Evolutionary conservation across 1,140 invertebrate species (phyloP).

Genomic region (Euwallacea similis): DNA sequence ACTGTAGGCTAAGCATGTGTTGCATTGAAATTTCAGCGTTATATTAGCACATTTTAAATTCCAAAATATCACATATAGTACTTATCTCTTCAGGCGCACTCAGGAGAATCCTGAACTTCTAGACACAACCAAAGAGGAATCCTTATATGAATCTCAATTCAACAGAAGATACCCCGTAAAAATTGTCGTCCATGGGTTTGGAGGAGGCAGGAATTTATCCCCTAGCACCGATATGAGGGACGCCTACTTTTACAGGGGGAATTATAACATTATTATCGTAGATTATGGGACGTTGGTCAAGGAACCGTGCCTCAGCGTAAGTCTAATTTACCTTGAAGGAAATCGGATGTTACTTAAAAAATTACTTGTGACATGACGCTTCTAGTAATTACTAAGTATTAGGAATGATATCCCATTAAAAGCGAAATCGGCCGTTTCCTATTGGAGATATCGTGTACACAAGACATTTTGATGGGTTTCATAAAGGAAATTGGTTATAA

Average conservation of each 20-base stretch:
- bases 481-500: too few species aligned
- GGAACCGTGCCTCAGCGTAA: conserved; percentile 73
- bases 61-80: too few species aligned
- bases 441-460: too few species aligned
- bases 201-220: conserved; percentile 73
- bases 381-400: too few species aligned
- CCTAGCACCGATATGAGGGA: conserved; percentile 80
- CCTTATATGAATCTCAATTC: conserved; percentile 71
- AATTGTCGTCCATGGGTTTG: conserved; percentile 81
- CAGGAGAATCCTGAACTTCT: conserved; percentile 72
- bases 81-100: conserved; percentile 62
- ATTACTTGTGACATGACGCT: too few species aligned
- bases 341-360: too few species aligned
- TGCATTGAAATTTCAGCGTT: too few species aligned
- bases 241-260: conserved; percentile 76
- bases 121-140: conserved; percentile 68
- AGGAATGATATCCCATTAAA: too few species aligned
- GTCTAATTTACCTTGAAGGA: not conserved
- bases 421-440: too few species aligned
- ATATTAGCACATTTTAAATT: too few species aligned
- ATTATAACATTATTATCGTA: conserved; percentile 87
- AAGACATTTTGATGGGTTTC: too few species aligned
- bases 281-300: conserved; percentile 79
- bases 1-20: too few species aligned
- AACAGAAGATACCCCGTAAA: conserved; percentile 75